A percentile compares a stretch with the other conserved stretches of the same genome.
Evolutionary conservation across 35 echinoderm and acorn worm species (phyloP).

Genomic region (Heliocidaris erythrogramma): DNA sequence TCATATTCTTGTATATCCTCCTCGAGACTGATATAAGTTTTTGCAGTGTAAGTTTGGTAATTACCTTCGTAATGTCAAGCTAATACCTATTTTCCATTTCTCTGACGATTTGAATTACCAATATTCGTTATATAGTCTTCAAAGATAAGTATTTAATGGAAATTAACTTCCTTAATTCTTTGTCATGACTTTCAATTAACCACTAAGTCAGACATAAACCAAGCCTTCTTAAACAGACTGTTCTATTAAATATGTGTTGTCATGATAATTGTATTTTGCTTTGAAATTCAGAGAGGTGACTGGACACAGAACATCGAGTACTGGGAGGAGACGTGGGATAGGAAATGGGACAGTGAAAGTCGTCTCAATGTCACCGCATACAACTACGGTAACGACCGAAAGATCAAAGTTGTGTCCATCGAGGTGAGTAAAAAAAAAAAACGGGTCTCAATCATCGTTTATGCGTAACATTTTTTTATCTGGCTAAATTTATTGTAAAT

Average conservation of each 20-base stretch:
- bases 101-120: no score
- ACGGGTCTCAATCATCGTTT: no score
- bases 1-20: no score
- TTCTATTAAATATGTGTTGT: background rate
- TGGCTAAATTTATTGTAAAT: no score
- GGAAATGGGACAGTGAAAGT: slow-evolving; percentile 73
- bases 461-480: no score
- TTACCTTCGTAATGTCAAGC: no score
- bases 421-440: slow-evolving; percentile 55
- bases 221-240: background rate
- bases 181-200: background rate
- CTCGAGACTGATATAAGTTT: no score
- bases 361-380: slow-evolving; percentile 78
- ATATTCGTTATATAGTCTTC: no score
- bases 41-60: no score
- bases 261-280: background rate
- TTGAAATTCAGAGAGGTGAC: slow-evolving; percentile 77
- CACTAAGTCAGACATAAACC: no score
- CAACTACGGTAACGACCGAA: slow-evolving; percentile 78
- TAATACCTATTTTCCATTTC: no score
- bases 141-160: no score
- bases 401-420: slow-evolving; percentile 83
- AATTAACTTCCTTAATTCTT: background rate
- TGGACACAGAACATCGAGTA: slow-evolving; percentile 86
- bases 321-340: slow-evolving; percentile 87